Conservation (phyloP, 2,797 vertebrate genomes). For the Sebastes matsubarae region DNA sequence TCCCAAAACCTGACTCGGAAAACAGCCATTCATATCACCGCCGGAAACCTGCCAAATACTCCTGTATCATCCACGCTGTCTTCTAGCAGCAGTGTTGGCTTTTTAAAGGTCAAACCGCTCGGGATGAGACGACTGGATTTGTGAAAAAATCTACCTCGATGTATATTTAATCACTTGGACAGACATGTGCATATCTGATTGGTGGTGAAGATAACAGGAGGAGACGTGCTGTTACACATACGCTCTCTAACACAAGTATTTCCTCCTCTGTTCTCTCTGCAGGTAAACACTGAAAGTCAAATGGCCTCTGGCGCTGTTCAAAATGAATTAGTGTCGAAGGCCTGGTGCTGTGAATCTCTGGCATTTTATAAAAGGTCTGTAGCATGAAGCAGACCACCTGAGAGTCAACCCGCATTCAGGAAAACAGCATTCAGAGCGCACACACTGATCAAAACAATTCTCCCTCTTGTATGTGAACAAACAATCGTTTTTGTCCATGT, state of each 20-base stretch:
- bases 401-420: constrained; percentile 34
- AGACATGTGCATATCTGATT: neutral
- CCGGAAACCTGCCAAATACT: neutral
- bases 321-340: constrained; percentile 63
- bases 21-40: constrained; percentile 2
- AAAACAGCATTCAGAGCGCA: constrained; percentile 10
- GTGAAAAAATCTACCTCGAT: neutral
- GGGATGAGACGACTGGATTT: neutral
- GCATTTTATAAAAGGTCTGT: constrained; percentile 80
- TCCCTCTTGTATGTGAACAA: neutral
- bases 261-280: constrained; percentile 22
- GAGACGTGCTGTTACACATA: constrained; percentile 9
- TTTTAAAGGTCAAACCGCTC: constrained; percentile 71
- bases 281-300: constrained; percentile 63
- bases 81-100: constrained; percentile 16
- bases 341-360: constrained; percentile 67
- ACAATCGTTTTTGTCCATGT: neutral
- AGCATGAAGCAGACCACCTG: constrained; percentile 49
- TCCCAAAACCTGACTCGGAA: constrained; percentile 25
- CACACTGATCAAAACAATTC: constrained; percentile 34
- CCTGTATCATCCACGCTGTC: constrained; percentile 17
- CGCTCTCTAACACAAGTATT: neutral
- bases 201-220: constrained; percentile 5
- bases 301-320: constrained; percentile 70
- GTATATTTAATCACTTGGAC: constrained; percentile 17